Evolutionary conservation across 2,113 vertebrate genomes (phyloP).

Genomic region (Sturnus vulgaris): DNA sequence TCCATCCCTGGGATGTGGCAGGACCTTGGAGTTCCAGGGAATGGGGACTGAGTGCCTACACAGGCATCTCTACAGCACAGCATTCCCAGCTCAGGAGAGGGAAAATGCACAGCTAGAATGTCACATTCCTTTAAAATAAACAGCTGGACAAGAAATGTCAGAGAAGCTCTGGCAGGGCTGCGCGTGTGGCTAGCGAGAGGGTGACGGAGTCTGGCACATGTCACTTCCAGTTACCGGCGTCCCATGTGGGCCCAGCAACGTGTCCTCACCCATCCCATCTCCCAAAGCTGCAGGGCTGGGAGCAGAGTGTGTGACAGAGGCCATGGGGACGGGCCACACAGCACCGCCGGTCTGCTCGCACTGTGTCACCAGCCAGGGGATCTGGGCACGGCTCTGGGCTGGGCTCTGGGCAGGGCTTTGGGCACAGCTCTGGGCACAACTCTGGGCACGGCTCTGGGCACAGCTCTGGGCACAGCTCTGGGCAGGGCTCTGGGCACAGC

Average conservation of each 20-base stretch:
- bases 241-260: background rate
- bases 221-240: rapidly evolving
- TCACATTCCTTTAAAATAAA: background rate
- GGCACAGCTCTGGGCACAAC: rapidly evolving
- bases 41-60: background rate
- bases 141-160: background rate
- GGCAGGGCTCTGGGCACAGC: rapidly evolving
- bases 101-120: background rate
- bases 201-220: background rate
- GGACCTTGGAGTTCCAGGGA: background rate
- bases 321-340: rapidly evolving
- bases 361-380: background rate
- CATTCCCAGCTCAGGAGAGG: background rate
- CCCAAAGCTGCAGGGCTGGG: background rate
- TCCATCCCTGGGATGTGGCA: background rate
- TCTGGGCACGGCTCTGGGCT: background rate
- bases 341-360: background rate
- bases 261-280: background rate
- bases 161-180: background rate
- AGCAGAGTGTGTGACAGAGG: background rate
- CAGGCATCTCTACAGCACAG: background rate
- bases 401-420: background rate
- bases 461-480: background rate
- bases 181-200: rapidly evolving
- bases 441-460: background rate